These are phyloP conservation scores for Zaprionus ornatus DNA, from an alignment of 1,140 invertebrate species.

Conservation along the genomic window DNA sequence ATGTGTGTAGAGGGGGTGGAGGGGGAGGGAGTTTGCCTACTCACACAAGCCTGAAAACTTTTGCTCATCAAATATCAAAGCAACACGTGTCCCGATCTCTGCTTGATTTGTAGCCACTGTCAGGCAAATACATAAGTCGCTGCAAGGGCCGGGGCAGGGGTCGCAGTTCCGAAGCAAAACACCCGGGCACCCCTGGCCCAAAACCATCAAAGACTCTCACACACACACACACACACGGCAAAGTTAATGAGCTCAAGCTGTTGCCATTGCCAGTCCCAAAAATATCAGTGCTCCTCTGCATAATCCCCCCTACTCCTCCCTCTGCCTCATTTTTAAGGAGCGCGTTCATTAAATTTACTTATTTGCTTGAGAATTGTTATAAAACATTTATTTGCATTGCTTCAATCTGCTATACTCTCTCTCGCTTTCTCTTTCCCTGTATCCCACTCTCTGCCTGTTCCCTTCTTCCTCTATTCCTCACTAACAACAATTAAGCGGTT, in stretches of 20 bases:
- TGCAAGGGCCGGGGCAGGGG: too few species aligned
- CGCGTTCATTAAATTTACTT: constrained; percentile 41
- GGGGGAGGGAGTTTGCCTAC: neutral
- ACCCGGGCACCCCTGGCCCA: constrained; percentile 4
- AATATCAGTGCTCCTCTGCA: neutral
- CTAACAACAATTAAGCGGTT: constrained; percentile 46
- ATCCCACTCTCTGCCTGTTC: neutral
- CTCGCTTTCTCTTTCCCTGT: neutral
- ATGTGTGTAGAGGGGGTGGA: neutral
- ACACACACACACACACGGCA: constrained; percentile 18
- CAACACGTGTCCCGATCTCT: constrained; percentile 66
- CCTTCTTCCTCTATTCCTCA: neutral
- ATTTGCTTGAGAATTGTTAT: constrained; percentile 35
- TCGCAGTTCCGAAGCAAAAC: neutral
- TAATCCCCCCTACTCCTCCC: neutral
- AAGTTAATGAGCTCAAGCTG: constrained; percentile 61
- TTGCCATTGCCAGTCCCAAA: constrained; percentile 27
- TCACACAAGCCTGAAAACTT: constrained; percentile 39
- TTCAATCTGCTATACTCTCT: neutral
- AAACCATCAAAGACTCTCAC: constrained; percentile 32
- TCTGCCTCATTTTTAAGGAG: neutral
- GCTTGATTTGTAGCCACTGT: constrained; percentile 44
- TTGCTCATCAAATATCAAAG: constrained; percentile 78
- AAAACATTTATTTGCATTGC: constrained; percentile 38
- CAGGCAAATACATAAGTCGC: constrained; percentile 15